Evolutionary conservation across 2,113 vertebrate species (phyloP), one percentile per base, ranked within the genome.

Genomic region (Tragelaphus imberbis): DNA sequence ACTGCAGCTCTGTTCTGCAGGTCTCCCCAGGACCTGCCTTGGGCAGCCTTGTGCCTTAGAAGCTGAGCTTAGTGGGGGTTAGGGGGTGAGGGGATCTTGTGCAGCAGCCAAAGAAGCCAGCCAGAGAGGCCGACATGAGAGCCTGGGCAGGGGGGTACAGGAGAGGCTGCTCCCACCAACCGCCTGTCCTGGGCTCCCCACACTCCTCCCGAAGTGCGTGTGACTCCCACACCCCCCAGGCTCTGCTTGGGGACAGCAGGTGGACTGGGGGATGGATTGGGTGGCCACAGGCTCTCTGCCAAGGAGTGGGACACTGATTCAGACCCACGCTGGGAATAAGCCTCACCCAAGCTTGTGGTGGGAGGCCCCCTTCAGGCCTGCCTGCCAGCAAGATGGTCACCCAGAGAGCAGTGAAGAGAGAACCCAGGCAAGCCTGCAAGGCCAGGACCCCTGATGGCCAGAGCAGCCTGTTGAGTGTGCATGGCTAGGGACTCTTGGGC

Each of bases 161-260:
- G 33, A 21, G 44, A 77, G 2, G 44, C 68, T 10, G 25, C 58
- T 40, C 23, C 71, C 19, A n/a, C 55, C 40, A 49, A 55, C 27
- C 5, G 0, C 88, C 55, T 75, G 15, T 25, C 28, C 51, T 4
- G 0, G 12, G 33, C 40, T 28, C 55, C 44, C 21, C 44, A 61
- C 30, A 49, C 19, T 80, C 55, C 9, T 59, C 13, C 1, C 5
- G 2, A 33, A 79, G 28, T 2, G 1, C 0, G 0, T 40, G 30
- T 28, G 75, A 27, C 21, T 23, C 23, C 40, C 3, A 44, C 6
- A 71, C 40, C 40, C 40, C 9, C 23, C 49, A 30, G 47, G 59
- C 25, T 14, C 11, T 21, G 1, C 5, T 21, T 47, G 4, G 33
- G 58, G 11, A 56, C 51, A 23, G 33, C 12, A 2, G 25, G 25